Evolutionary conservation across 2,113 vertebrate genomes (phyloP), one percentile per base, ranked within the genome.

Genomic region (Syrrhaptes paradoxus): DNA sequence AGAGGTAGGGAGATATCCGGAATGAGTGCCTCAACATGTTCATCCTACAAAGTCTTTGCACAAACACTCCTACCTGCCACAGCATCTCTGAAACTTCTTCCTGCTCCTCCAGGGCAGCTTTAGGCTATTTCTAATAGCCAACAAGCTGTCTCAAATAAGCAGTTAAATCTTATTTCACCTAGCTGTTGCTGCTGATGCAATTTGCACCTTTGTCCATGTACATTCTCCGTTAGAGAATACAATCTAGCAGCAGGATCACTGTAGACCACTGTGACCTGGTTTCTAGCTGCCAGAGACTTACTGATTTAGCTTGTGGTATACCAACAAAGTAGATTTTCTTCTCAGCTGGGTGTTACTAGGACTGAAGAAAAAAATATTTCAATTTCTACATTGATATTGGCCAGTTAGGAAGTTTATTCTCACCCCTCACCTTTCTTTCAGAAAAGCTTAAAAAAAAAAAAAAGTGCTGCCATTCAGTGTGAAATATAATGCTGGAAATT

Each of bases 131-230:
- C 65, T 96, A 83, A 92, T 81, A 91, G 88, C 68, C 61, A 31
- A 74, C 93, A 95, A 95, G 94, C 85, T 95, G 95, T 43, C 91
- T 88, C 83, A 79, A 81, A 88, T 86, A 90, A 87, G 93, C 76
- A 91, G 75, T 71, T 87, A 93, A 94, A 94, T 78, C 85, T 95
- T 87, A 82, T 96, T 97, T 90, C 45, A 68, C 85, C 57, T 90
- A 95, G 95, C 90, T 97, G 95, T 89, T 96, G 75, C 67, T 86
- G 82, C 67, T 94, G 89, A 49, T 86, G 85, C 76, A 88, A 63
- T 94, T 78, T 84, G 63, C 74, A 95, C 85, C 92, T 91, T 90
- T 88, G 83, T 76, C 79, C 79, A 57, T 49, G 57, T 10, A 63
- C 2, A 2, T 74, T 86, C 85, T 88, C 89, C 5, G 4, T 62